Conservation (phyloP, 1,140 invertebrate genomes). For the Hyphantria cunea region DNA sequence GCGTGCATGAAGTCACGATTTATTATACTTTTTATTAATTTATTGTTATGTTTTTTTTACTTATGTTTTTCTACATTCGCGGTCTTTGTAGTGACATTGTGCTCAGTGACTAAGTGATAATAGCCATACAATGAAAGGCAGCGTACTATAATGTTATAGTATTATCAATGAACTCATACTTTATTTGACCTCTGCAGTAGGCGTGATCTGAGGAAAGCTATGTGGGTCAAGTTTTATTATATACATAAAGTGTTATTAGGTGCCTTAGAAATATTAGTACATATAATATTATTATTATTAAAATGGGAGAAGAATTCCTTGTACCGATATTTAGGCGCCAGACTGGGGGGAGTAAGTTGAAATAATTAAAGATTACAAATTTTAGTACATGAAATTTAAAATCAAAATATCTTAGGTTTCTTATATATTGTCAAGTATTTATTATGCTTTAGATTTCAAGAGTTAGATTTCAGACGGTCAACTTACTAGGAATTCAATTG, state of each 20-base stretch:
- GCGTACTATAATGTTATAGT: neutral
- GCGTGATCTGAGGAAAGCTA: conserved; percentile 1
- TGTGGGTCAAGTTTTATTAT: conserved; percentile 7
- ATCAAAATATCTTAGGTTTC: too few species aligned
- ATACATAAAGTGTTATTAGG: neutral
- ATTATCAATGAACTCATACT: conserved; percentile 8
- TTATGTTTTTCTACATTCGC: neutral
- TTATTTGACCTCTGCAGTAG: conserved; percentile 9
- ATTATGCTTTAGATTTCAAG: too few species aligned
- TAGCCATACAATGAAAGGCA: neutral
- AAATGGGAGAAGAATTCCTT: too few species aligned
- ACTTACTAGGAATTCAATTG: too few species aligned
- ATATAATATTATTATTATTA: neutral
- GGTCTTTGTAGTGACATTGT: conserved; percentile 1
- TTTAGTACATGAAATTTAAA: too few species aligned
- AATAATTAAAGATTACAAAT: too few species aligned
- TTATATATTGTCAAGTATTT: too few species aligned
- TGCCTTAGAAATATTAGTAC: neutral
- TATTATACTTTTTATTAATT: neutral
- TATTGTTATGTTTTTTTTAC: neutral
- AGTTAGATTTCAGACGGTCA: too few species aligned
- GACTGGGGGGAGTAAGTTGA: too few species aligned
- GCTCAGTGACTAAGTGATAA: neutral
- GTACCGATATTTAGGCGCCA: too few species aligned
- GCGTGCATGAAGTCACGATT: neutral